These are phyloP conservation scores for Momotus momota DNA, from an alignment of 2,797 vertebrate species.

Conservation along the genomic window DNA sequence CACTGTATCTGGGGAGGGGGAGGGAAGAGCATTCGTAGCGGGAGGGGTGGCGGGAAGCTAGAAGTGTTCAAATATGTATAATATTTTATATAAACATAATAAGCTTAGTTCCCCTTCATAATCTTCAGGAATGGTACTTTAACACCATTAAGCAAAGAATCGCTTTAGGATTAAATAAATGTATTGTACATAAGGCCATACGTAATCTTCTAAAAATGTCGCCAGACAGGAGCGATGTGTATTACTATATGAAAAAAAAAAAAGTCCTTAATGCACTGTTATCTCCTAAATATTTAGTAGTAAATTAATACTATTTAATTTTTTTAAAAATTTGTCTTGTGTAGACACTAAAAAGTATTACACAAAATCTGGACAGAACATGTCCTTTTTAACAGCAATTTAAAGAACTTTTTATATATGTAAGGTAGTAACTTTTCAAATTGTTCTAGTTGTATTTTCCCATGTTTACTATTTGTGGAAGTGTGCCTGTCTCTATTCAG, in stretches of 20 bases:
- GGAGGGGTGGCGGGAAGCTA: slow-evolving; percentile 60
- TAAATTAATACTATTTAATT: slow-evolving; percentile 94
- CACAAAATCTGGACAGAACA: slow-evolving; percentile 80
- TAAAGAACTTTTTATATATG: slow-evolving; percentile 84
- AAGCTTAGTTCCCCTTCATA: slow-evolving; percentile 74
- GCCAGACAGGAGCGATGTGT: slow-evolving; percentile 78
- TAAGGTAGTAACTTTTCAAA: slow-evolving; percentile 81
- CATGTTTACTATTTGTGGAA: slow-evolving; percentile 81
- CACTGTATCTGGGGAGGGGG: slow-evolving; percentile 58
- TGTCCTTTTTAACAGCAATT: slow-evolving; percentile 85
- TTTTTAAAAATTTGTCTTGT: slow-evolving; percentile 87
- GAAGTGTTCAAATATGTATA: slow-evolving; percentile 72
- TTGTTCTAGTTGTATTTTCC: slow-evolving; percentile 79
- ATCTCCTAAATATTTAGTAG: slow-evolving; percentile 90
- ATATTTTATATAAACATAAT: slow-evolving; percentile 77
- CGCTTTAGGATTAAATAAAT: slow-evolving; percentile 77
- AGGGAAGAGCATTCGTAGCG: not conserved
- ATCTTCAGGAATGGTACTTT: slow-evolving; percentile 79
- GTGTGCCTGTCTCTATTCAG: slow-evolving; percentile 81
- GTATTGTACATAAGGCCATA: slow-evolving; percentile 89
- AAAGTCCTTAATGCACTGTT: slow-evolving; percentile 92
- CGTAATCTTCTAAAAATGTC: slow-evolving; percentile 82
- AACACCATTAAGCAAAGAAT: slow-evolving; percentile 74
- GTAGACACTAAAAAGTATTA: slow-evolving; percentile 92
- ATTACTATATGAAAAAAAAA: slow-evolving; percentile 85